Base-by-base conservation (phyloP, 1,140 invertebrate species). In the Luehdorfia chinensis region DNA sequence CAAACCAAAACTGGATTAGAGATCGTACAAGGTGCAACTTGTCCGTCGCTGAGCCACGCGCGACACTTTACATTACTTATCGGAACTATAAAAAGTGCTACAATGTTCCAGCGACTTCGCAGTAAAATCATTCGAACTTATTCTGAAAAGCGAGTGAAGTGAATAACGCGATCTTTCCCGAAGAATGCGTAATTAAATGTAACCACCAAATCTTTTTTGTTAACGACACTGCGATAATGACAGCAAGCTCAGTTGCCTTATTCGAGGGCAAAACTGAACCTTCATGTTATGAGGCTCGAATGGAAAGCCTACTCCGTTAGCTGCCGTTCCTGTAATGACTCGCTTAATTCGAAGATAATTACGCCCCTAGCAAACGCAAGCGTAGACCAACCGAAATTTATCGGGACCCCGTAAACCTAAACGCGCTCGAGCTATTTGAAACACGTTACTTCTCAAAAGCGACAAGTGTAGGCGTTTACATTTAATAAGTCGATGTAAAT, bases 271-370 rank as follows among this genome's bases (percentile, higher is more conserved):
- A 76, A 79, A 74, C 65, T 73, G 62, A 76, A 71, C 69, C 67
- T 73, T 71, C 66, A 58, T 58, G 68, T 75, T 79, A 75, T 66
- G 63, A 66, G 56, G 56, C 32, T 45, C 50, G 51, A 37, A 39
- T 55, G 55, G 48, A 57, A 51, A 59, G 60, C 49, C 57, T 61
- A 65, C 74, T 77, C 74, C 67, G 72, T 72, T 80, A 80, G 61
- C 61, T 57, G 51, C 28, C 47, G 51, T 50, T 62, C 37, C 68
- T 63, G 62, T 79, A 76, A 69, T 62, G 63, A 71, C 71, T 69
- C 59, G 71, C 62, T 78, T 70, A 68, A 73, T 65, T 60, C 64
- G 58, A 57, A n/a, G 55, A 71, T 73, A 76, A 73, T 75, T 67
- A 74, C 58, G 54, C 62, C 64, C 47, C 56, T 36, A 68, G 58